phyloP scores from a whole-genome alignment of 2,113 vertebrate genomes.

The Isurus oxyrinchus region DNA sequence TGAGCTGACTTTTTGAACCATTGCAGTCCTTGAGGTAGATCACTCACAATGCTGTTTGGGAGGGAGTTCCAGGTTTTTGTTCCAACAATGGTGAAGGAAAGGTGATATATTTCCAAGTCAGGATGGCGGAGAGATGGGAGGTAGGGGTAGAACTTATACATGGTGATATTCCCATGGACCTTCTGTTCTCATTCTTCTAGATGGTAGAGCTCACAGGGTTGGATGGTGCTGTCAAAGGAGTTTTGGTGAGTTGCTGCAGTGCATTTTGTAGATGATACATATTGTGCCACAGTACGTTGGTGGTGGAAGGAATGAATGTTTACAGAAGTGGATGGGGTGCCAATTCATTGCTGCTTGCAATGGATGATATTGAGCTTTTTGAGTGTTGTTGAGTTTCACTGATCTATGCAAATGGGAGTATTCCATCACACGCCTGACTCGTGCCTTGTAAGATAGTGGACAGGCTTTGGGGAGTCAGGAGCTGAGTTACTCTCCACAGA shows the following conservation, averaged over 20 bases:
- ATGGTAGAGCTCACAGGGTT: not conserved
- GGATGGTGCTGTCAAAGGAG: too few species aligned
- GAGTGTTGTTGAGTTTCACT: not conserved
- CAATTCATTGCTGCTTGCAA: not conserved
- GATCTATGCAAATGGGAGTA: not conserved
- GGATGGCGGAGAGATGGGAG: not conserved
- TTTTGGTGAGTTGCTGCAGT: not conserved
- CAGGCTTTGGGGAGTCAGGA: not conserved
- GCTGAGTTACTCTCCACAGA: too few species aligned
- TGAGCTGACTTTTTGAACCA: not conserved
- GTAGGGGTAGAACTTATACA: not conserved
- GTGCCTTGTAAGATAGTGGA: not conserved
- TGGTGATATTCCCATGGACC: not conserved
- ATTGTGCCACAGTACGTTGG: not conserved
- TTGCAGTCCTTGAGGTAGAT: not conserved
- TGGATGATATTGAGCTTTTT: not conserved
- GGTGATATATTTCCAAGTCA: not conserved
- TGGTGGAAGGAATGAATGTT: not conserved
- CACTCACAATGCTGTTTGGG: not conserved
- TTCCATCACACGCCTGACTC: not conserved
- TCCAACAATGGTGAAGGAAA: not conserved
- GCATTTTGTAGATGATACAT: too few species aligned
- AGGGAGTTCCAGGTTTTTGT: not conserved
- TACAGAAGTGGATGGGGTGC: too few species aligned
- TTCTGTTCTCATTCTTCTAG: not conserved